Evolutionary conservation across 2,888 invertebrate species (phyloP).

Genomic region (Apamea epomidion): DNA sequence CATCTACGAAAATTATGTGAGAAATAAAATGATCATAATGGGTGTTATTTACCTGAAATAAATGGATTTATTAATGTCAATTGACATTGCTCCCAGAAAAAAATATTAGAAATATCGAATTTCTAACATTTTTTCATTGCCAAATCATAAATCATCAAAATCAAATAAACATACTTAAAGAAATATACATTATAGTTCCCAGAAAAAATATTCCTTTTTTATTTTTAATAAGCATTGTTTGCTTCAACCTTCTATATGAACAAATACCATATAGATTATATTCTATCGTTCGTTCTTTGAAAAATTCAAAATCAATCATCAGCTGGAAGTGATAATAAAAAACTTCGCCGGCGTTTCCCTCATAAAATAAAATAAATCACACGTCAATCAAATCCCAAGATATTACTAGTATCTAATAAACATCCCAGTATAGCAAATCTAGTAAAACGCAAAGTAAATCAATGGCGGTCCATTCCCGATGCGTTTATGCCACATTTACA

Average conservation of each 20-base stretch:
- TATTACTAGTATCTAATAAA: constrained; percentile 32
- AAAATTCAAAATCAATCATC: constrained; percentile 11
- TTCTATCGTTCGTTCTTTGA: not conserved
- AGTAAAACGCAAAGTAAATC: constrained; percentile 39
- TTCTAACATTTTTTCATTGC: too few species aligned
- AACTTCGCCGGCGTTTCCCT: constrained; percentile 7
- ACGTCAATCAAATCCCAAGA: constrained; percentile 33
- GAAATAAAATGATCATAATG: too few species aligned
- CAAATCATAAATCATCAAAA: too few species aligned
- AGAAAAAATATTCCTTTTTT: not conserved
- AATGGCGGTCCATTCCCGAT: constrained; percentile 52
- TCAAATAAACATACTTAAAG: too few species aligned
- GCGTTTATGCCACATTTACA: constrained; percentile 76
- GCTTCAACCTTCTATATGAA: not conserved
- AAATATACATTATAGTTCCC: too few species aligned
- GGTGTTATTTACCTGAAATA: too few species aligned
- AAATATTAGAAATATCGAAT: not conserved
- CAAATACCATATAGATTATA: not conserved
- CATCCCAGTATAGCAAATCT: constrained; percentile 19
- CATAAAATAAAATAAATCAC: constrained; percentile 27
- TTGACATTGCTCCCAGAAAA: not conserved
- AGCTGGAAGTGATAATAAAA: constrained; percentile 44
- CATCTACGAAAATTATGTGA: too few species aligned
- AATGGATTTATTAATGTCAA: not conserved
- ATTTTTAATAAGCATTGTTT: not conserved